These are phyloP conservation scores for Oconnorella tubifera DNA, from an alignment of 2,888 invertebrate species.

Conservation along the genomic window DNA sequence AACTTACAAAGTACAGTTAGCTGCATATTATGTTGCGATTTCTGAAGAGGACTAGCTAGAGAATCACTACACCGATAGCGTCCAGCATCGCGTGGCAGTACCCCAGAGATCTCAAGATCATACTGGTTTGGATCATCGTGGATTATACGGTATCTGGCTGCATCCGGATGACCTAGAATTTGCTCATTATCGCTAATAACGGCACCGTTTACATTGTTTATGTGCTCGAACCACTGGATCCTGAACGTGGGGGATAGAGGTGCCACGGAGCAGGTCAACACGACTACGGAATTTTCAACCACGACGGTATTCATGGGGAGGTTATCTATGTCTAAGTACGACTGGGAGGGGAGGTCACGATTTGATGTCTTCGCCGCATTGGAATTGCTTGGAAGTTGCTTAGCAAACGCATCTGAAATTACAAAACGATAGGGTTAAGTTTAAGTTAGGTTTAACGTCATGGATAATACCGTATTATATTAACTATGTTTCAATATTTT, in stretches of 20 bases:
- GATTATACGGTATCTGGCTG: constrained; percentile 10
- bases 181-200: constrained; percentile 14
- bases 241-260: not conserved
- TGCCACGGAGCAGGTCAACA: constrained; percentile 6
- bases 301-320: not conserved
- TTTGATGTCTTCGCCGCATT: too few relatives aligned
- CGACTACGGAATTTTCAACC: not conserved
- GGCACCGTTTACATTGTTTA: constrained; percentile 1
- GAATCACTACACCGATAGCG: constrained; percentile 6
- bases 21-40: too few relatives aligned
- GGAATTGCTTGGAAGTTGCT: too few relatives aligned
- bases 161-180: constrained; percentile 13
- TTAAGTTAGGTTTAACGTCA: too few relatives aligned
- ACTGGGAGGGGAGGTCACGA: too few relatives aligned
- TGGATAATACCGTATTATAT: too few relatives aligned
- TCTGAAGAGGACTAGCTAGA: too few relatives aligned
- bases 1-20: too few relatives aligned
- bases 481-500: too few relatives aligned
- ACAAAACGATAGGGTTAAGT: too few relatives aligned
- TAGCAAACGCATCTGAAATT: too few relatives aligned
- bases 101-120: constrained; percentile 1
- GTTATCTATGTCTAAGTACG: not conserved
- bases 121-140: not conserved
- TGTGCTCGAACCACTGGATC: constrained; percentile 9
- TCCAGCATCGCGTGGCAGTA: constrained; percentile 8